phyloP scores from a whole-genome alignment of 2,113 vertebrate genomes.

The Dicerorhinus sumatrensis region DNA sequence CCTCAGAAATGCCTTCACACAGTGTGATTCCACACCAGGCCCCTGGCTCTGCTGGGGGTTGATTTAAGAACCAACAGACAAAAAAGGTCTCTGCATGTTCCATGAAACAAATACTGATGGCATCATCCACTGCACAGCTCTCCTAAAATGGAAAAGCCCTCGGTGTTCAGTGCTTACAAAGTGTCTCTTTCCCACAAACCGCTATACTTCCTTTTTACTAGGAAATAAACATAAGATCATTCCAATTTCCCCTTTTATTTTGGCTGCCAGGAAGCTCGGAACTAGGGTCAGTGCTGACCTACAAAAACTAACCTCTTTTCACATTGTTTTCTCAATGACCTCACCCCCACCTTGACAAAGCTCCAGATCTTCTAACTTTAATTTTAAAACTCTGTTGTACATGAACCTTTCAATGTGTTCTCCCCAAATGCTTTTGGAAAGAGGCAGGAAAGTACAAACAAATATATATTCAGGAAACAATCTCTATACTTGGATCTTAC shows the following conservation, averaged over 20 bases:
- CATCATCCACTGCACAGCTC: not conserved
- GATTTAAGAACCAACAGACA: conserved; percentile 4
- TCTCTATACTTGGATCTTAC: not conserved
- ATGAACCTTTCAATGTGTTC: not conserved
- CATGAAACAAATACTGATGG: not conserved
- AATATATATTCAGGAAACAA: not conserved
- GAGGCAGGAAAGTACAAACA: conserved; percentile 43
- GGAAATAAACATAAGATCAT: not conserved
- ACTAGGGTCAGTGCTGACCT: not conserved
- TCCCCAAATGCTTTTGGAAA: conserved; percentile 1
- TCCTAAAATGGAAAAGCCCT: not conserved
- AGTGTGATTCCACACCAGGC: not conserved
- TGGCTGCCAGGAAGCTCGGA: conserved; percentile 28
- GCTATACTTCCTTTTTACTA: not conserved
- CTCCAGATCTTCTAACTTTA: not conserved
- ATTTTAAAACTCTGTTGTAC: not conserved
- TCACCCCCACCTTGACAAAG: not conserved
- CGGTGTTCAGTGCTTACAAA: not conserved
- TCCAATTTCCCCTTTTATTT: conserved; percentile 23
- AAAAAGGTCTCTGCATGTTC: conserved; percentile 12
- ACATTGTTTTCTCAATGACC: not conserved
- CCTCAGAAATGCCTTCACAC: conserved; percentile 10
- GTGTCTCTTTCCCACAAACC: not conserved
- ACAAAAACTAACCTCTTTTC: not conserved
- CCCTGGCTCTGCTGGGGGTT: not conserved